Percentiles rank a stretch among this genome's conserved stretches.
Evolutionary conservation across 2,113 vertebrate genomes (phyloP).

Genomic region (Odobenus rosmarus): DNA sequence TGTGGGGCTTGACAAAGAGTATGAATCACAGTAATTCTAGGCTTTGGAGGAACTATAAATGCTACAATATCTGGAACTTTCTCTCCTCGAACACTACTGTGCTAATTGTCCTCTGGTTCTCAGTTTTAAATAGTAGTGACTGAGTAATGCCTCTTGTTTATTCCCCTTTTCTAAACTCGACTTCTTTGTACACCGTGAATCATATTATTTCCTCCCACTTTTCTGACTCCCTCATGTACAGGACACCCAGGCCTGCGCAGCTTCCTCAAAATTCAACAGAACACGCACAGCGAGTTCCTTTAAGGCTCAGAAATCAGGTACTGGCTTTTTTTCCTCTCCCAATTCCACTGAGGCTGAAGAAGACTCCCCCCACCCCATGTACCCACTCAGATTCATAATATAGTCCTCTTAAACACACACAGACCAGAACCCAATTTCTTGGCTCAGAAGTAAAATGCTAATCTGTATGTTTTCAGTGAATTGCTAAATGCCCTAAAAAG

Average conservation of each 20-base stretch:
- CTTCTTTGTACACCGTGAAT: constrained; percentile 39
- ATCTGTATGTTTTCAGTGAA: constrained; percentile 63
- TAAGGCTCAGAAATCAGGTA: background rate
- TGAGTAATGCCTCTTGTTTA: constrained; percentile 51
- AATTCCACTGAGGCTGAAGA: background rate
- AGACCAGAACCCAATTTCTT: background rate
- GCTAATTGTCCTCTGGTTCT: constrained; percentile 1
- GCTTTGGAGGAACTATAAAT: constrained; percentile 1
- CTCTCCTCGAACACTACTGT: background rate
- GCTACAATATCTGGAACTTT: constrained; percentile 1
- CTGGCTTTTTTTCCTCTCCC: background rate
- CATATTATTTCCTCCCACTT: constrained; percentile 31
- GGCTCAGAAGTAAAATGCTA: constrained; percentile 40
- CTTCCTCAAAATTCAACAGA: background rate
- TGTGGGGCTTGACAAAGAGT: background rate
- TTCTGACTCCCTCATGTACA: background rate
- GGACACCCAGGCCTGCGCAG: background rate
- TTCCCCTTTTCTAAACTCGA: background rate
- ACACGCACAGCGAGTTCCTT: background rate
- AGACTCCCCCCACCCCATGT: background rate
- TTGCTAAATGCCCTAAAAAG: constrained; percentile 61
- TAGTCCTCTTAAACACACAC: background rate
- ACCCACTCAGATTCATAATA: background rate
- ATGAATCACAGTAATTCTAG: background rate
- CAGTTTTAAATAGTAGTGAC: constrained; percentile 58